Base-by-base conservation (phyloP, 1,140 invertebrate species). In the Zaprionus ornatus region DNA sequence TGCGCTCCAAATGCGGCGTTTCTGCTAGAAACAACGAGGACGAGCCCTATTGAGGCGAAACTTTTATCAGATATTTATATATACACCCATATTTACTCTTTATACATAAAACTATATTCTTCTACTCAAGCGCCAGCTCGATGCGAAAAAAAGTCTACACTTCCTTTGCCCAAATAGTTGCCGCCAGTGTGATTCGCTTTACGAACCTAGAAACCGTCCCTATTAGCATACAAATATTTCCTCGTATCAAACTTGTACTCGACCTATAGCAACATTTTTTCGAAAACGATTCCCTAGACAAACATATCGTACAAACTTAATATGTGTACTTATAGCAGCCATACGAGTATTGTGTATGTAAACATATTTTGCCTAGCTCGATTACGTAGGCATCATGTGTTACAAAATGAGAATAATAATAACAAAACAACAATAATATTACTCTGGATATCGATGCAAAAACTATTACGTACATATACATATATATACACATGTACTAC, bases 1-100 rank as follows among this genome's bases (percentile, higher is more conserved):
- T 94, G 27, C 90, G 93, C 37, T 93, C 93, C 37, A 93, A 93
- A 61, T 92, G 91, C 73, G 91, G 91, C 9, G 91, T 92, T 1
- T 80, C 84, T 10, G 27, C 63, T 42, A 45, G 40, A 45, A 83
- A 72, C 52, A 79, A 66, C 15, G 66, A 63, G 6, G 78, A 85
- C n/a, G 84, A 77, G 32, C 55, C 67, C 57, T 88, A 88, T 27
- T 88, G 70, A 84, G 61, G 15, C 50, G 59, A 1, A 17, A 27
- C 15, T 17, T 15, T 35, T 32, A 67, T 67, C 57, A 55, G 29
- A 57, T 32, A 55, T 69, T 54, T 48, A 65, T 59, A 65, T 59
- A 63, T 59, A 59, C 17, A 45, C 32, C 29, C 17, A 62, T 52
- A 56, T 45, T 57, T 21, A 42, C 13, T 29, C 13, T 63, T 66